Conservation (phyloP, 2,113 vertebrate species). For the Stercorarius parasiticus region DNA sequence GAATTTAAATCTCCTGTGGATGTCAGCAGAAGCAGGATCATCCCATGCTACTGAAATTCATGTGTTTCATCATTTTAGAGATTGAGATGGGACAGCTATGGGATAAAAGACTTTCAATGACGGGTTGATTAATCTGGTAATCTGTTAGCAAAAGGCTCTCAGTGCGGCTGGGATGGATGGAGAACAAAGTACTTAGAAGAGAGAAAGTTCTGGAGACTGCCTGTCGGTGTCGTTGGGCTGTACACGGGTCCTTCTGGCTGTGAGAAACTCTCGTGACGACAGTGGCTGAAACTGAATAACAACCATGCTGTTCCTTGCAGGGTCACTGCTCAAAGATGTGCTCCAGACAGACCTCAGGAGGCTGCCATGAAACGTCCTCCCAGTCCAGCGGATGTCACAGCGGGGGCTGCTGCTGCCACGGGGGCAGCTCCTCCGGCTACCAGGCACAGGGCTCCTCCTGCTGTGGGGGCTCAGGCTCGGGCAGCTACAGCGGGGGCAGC, state of each 20-base stretch:
- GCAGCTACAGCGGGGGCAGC: neutral
- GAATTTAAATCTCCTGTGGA: no score
- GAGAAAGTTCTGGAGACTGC: neutral
- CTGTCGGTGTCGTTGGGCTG: rapidly evolving
- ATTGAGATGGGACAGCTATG: neutral
- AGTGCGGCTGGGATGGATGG: neutral
- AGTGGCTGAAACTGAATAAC: neutral
- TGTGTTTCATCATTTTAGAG: rapidly evolving
- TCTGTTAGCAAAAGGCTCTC: neutral
- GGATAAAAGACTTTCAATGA: neutral
- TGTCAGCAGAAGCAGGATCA: neutral
- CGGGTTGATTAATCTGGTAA: neutral
- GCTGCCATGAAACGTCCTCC: neutral
- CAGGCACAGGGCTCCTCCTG: neutral
- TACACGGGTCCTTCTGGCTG: rapidly evolving
- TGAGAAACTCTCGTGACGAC: rapidly evolving
- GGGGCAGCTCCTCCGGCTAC: neutral
- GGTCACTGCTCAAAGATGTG: neutral
- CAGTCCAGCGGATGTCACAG: neutral
- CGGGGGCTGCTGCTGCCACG: neutral
- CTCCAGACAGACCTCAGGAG: neutral
- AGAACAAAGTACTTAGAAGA: no score
- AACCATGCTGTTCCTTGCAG: neutral
- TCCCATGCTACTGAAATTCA: rapidly evolving
- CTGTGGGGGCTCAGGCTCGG: neutral